Evolutionary conservation across 2,888 invertebrate species (phyloP).

Genomic region (Cryptophagus acutangulus): DNA sequence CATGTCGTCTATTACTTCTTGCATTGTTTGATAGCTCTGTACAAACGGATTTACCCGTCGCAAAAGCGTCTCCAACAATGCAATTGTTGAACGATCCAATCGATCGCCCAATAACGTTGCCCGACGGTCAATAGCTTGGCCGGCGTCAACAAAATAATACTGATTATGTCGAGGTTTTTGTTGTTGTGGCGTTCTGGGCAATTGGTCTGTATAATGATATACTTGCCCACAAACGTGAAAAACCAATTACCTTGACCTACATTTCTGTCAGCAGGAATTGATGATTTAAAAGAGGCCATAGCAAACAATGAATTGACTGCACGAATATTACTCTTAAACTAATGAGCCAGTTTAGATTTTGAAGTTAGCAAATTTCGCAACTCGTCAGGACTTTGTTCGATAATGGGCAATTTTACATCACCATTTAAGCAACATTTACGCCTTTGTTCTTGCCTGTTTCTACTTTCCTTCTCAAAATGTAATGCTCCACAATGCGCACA

Average conservation of each 20-base stretch:
- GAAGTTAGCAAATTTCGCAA: too few species aligned
- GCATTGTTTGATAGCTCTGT: conserved; percentile 10
- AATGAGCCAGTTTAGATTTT: too few species aligned
- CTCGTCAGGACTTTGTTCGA: neutral
- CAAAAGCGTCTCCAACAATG: conserved; percentile 5
- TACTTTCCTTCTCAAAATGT: neutral
- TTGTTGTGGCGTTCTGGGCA: conserved; percentile 5
- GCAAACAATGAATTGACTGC: conserved; percentile 18
- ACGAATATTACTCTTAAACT: neutral
- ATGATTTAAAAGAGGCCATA: conserved; percentile 19
- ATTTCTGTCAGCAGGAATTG: conserved; percentile 10
- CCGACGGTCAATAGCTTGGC: conserved; percentile 9
- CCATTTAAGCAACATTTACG: neutral
- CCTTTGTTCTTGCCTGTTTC: neutral
- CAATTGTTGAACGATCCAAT: conserved; percentile 2
- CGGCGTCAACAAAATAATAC: conserved; percentile 21
- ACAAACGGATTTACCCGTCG: conserved; percentile 6
- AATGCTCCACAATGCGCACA: neutral
- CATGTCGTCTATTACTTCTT: conserved; percentile 9
- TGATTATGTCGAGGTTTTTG: conserved; percentile 9
- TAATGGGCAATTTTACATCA: neutral
- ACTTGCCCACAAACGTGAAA: conserved; percentile 19
- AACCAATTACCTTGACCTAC: conserved; percentile 12
- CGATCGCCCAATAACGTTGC: conserved; percentile 3
- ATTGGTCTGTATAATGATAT: conserved; percentile 14